Base-by-base conservation (phyloP, 1,140 invertebrate species). In the Drosophila littoralis region DNA sequence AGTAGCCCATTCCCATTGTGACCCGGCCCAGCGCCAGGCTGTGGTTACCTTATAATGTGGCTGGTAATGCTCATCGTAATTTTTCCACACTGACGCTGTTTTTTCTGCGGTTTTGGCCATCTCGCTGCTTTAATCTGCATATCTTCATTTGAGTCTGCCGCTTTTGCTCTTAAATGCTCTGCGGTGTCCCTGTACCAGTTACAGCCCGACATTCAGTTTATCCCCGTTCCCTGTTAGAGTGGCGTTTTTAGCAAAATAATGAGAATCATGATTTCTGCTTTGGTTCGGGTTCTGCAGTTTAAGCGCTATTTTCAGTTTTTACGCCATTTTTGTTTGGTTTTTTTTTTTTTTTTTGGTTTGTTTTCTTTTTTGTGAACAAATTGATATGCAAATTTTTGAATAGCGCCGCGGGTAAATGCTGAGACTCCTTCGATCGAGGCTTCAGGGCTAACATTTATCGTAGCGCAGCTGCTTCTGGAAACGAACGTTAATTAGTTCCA, bases 41-140 rank as follows among this genome's bases (percentile, higher is more conserved):
- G 63, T 71, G 69, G 72, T 68, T 76, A 79, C 69, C 83, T 89
- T 89, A 89, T 91, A 91, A 91, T 89, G 89, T 76, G 76, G 76
- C 82, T 83, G 83, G 83, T 86, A 91, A 91, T 91, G 89, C 84
- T 91, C 84, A 91, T 91, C 81, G 89, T 91, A 91, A 91, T 91
- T 91, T 91, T 91, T 89, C 69, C 76, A 88, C 86, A 90, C 85
- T 86, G 86, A 90, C 82, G 86, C 86, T 85, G 86, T 60, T 71
- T 64, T 66, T 33, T 64, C 64, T 51, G 64, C 76, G 71, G 70
- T 63, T 73, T 77, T 58, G 69, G 78, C 75, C 84, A 89, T 89
- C 84, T 89, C 78, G 76, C 76, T 75, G 66, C 81, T 91, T 80
- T 91, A 89, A 91, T 91, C 89, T 91, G 89, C 89, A 91, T 91